Conservation (phyloP, 2,888 invertebrate genomes). For the Anthoptus insignis region DNA sequence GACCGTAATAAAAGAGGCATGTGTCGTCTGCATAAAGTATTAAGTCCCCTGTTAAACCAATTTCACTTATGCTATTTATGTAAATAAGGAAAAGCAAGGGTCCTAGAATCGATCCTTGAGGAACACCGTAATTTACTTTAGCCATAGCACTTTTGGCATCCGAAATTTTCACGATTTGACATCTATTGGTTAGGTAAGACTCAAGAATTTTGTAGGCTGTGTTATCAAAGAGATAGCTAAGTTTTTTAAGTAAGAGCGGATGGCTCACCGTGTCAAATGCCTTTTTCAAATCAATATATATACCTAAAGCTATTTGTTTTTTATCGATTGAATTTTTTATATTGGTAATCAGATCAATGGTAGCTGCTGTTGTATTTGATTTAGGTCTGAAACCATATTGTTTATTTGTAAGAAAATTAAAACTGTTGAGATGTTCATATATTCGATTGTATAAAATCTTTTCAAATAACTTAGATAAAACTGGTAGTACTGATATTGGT, state of each 20-base stretch:
- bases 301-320: neutral
- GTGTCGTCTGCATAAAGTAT: too few species aligned
- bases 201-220: neutral
- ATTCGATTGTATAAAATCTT: neutral
- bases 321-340: neutral
- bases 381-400: too few species aligned
- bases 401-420: neutral
- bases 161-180: constrained; percentile 1
- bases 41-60: constrained; percentile 1
- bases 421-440: neutral
- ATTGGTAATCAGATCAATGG: constrained; percentile 1
- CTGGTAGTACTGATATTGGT: constrained; percentile 1
- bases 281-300: too few species aligned
- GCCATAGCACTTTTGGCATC: constrained; percentile 8
- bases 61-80: constrained; percentile 1
- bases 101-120: too few species aligned
- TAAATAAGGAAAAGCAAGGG: too few species aligned
- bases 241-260: constrained; percentile 4
- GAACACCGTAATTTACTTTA: neutral
- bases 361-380: constrained; percentile 5
- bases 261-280: too few species aligned
- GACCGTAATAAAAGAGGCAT: neutral
- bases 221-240: constrained; percentile 2
- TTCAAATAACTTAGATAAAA: neutral
- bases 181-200: neutral